Base-by-base conservation (phyloP, 2,797 vertebrate species). In the Synanceia verrucosa region DNA sequence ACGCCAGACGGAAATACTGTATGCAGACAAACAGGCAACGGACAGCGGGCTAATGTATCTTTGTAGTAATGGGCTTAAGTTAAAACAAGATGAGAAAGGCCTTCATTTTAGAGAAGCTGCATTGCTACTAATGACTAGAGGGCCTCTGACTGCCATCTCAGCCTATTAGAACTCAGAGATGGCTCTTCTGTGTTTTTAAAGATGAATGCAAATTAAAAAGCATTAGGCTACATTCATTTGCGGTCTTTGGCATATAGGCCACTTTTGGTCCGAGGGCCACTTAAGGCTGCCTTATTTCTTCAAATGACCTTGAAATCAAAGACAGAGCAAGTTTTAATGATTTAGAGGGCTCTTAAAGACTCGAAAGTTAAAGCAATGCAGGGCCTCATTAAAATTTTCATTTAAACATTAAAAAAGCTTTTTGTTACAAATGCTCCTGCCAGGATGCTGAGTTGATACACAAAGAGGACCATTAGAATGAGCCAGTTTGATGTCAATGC, bases 251-350 rank as follows among this genome's bases (percentile, higher is more conserved):
- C 91, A 92, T 92, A 82, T 89, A 86, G 92, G 90, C 85, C 90
- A 92, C 91, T 91, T 93, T 88, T 90, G 89, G 91, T 91, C 89
- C 61, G 86, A 92, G 90, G 91, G 87, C 88, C 90, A 93, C 91
- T 93, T 92, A 93, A 88, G 89, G 78, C 86, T 89, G 86, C 86
- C 87, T 90, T 91, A 92, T 92, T 90, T 91, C 88, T 89, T 91
- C 86, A 87, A 89, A 92, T 93, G 91, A 92, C 90, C 91, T 92
- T 91, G 91, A 90, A 91, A 92, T 93, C 90, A 92, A 92, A 93
- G 92, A 91, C 87, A 85, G 88, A 92, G 91, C 87, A 88, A 85
- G 87, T 91, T 92, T 91, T 92, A 93, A 93, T 93, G 91, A 92
- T 93, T 93, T 83, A 92, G 90, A 92, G 88, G 85, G 90, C 91